A percentile compares a stretch with the other conserved stretches of the same genome.
phyloP scores from a whole-genome alignment of 2,888 invertebrate species.

The Nineta flava region DNA sequence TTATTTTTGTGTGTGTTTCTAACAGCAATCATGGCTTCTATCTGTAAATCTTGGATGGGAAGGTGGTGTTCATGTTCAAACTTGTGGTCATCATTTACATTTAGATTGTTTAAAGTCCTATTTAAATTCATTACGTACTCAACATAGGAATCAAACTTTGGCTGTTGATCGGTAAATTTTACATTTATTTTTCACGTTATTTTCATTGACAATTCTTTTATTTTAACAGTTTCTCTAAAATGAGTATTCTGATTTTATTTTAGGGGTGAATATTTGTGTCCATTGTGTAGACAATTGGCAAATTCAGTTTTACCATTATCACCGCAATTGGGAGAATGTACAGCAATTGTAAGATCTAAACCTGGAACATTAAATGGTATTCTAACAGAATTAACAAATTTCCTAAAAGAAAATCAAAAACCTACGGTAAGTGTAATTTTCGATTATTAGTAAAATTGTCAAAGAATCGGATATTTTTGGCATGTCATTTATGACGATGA shows the following conservation, averaged over 20 bases:
- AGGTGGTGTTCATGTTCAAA: constrained; percentile 84
- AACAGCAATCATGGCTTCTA: constrained; percentile 58
- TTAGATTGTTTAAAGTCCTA: constrained; percentile 87
- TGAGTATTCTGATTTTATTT: constrained; percentile 15
- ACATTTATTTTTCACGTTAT: background rate
- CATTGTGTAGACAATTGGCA: constrained; percentile 82
- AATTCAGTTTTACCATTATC: constrained; percentile 79
- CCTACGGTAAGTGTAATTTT: constrained; percentile 36
- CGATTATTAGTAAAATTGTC: too few relatives aligned
- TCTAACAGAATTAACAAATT: constrained; percentile 33
- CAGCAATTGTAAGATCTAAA: constrained; percentile 44
- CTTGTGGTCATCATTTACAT: constrained; percentile 95
- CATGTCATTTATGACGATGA: background rate
- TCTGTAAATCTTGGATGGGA: constrained; percentile 74
- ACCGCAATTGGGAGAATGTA: constrained; percentile 49
- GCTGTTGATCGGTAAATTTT: constrained; percentile 45
- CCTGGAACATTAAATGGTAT: constrained; percentile 32
- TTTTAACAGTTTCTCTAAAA: background rate
- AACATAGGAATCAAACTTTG: constrained; percentile 58
- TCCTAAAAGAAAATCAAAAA: constrained; percentile 50
- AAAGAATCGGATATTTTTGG: too few relatives aligned
- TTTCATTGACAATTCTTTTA: background rate
- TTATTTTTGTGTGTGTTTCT: constrained; percentile 10
- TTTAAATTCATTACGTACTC: constrained; percentile 64
- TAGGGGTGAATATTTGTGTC: constrained; percentile 84